Percentiles rank a stretch among this genome's conserved stretches.
Conservation (phyloP, 2,113 vertebrate species). For the Sander vitreus region DNA sequence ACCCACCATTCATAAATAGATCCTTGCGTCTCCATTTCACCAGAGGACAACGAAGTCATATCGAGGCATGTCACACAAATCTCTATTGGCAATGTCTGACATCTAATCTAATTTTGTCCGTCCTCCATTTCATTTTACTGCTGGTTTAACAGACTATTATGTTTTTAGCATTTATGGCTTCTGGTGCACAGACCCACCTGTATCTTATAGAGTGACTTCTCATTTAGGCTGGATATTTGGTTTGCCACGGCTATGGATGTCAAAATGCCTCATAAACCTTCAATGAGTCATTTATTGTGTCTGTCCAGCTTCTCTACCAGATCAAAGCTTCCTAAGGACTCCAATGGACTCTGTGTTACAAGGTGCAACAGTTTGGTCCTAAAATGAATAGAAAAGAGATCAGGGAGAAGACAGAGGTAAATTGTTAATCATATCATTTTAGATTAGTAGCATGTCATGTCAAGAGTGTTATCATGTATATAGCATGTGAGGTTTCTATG, state of each 20-base stretch:
- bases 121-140: constrained; percentile 72
- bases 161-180: constrained; percentile 65
- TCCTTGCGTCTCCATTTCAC: constrained; percentile 49
- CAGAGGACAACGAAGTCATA: constrained; percentile 74
- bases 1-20: constrained; percentile 54
- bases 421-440: background rate
- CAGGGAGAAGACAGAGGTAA: background rate
- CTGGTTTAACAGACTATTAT: constrained; percentile 76
- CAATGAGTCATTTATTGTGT: constrained; percentile 58
- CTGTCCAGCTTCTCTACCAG: constrained; percentile 24
- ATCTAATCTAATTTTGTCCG: constrained; percentile 70
- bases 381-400: background rate
- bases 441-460: background rate
- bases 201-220: constrained; percentile 58
- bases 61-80: constrained; percentile 67
- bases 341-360: background rate
- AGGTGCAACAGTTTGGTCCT: constrained; percentile 16
- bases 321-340: constrained; percentile 46
- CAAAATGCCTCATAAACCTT: constrained; percentile 66
- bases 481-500: constrained; percentile 10
- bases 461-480: background rate
- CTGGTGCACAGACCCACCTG: constrained; percentile 40
- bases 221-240: constrained; percentile 42
- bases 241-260: constrained; percentile 54
- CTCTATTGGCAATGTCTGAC: constrained; percentile 65